phyloP scores from a whole-genome alignment of 2,797 vertebrate species.

The Allobates femoralis region DNA sequence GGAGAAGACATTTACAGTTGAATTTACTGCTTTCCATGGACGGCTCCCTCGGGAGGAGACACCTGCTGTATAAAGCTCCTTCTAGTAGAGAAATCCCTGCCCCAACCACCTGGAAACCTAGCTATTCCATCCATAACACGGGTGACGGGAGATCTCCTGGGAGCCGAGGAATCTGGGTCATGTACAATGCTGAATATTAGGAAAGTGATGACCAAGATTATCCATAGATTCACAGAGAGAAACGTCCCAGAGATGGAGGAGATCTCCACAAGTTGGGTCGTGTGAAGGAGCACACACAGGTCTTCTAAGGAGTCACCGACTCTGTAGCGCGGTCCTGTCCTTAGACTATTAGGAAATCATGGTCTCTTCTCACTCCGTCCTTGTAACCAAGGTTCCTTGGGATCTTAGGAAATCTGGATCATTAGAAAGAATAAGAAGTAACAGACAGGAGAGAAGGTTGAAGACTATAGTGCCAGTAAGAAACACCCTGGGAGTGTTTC shows the following conservation, averaged over 20 bases:
- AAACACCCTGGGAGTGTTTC: not conserved
- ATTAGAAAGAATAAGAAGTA: not conserved
- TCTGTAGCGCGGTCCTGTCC: not conserved
- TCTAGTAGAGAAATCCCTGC: not conserved
- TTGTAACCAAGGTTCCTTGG: not conserved
- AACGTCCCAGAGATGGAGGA: not conserved
- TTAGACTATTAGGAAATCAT: not conserved
- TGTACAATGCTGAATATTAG: not conserved
- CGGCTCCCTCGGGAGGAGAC: not conserved
- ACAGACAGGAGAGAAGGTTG: not conserved
- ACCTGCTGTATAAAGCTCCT: not conserved
- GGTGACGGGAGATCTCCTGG: constrained; percentile 1
- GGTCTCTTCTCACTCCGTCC: not conserved
- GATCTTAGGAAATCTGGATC: not conserved
- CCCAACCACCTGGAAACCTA: constrained; percentile 26
- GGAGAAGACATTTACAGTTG: not conserved
- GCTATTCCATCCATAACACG: constrained; percentile 14
- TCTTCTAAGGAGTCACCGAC: not conserved
- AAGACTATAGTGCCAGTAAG: not conserved
- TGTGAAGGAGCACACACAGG: not conserved
- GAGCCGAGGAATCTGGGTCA: constrained; percentile 39
- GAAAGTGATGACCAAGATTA: not conserved
- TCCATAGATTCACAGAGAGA: not conserved
- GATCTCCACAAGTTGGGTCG: not conserved
- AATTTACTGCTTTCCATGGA: not conserved